These are phyloP conservation scores for Hippoglossus stenolepis DNA, from an alignment of 2,113 vertebrate genomes.

Conservation along the genomic window DNA sequence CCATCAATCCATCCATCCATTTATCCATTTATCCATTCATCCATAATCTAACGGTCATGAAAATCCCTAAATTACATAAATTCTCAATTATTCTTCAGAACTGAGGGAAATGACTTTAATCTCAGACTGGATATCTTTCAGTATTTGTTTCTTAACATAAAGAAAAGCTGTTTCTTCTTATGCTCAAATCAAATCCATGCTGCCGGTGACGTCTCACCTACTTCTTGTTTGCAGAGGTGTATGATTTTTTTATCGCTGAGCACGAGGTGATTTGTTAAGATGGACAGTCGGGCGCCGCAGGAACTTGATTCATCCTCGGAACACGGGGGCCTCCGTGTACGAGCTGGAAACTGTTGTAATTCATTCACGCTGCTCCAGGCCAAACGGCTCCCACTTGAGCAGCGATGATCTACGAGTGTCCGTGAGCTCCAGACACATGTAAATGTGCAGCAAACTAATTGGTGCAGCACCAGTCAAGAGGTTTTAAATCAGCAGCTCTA, in stretches of 20 bases:
- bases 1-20: too few species aligned
- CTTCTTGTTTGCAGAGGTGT: conserved; percentile 35
- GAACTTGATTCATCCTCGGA: conserved; percentile 64
- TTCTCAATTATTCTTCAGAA: too few species aligned
- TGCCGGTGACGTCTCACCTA: background rate
- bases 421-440: conserved; percentile 65
- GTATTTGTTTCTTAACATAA: too few species aligned
- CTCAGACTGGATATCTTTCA: too few species aligned
- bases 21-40: too few species aligned
- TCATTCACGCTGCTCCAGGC: conserved; percentile 66
- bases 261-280: conserved; percentile 46
- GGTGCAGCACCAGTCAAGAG: conserved; percentile 53
- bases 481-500: conserved; percentile 65
- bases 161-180: too few species aligned
- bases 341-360: conserved; percentile 69
- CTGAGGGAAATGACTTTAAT: too few species aligned
- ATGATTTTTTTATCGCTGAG: conserved; percentile 32
- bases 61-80: too few species aligned
- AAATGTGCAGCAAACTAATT: conserved; percentile 75
- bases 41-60: too few species aligned
- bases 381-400: conserved; percentile 78
- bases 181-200: conserved; percentile 2
- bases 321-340: conserved; percentile 56
- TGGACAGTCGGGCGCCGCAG: conserved; percentile 58
- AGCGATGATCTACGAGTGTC: conserved; percentile 74